A percentile compares a stretch with the other conserved stretches of the same genome.
phyloP scores from a whole-genome alignment of 2,888 invertebrate species.

The Gortyna flavago region DNA sequence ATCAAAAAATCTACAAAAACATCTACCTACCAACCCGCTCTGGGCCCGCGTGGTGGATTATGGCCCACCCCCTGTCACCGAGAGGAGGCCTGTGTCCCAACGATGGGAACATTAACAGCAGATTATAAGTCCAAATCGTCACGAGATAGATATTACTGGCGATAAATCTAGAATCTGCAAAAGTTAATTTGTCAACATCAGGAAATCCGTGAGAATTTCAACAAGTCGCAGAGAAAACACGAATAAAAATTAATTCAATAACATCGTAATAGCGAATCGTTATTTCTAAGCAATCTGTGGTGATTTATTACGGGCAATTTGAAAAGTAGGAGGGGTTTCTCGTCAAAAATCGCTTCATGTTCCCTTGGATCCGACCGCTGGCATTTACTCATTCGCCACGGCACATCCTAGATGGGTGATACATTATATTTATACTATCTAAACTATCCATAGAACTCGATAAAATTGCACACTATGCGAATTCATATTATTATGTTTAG shows the following conservation, averaged over 20 bases:
- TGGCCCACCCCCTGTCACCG: neutral
- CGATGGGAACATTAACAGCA: neutral
- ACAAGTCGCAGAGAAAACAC: conserved; percentile 25
- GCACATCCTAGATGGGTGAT: conserved; percentile 63
- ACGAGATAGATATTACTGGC: neutral
- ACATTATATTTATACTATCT: conserved; percentile 46
- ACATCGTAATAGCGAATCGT: conserved; percentile 58
- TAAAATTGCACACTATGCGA: conserved; percentile 50
- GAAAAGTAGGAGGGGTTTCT: conserved; percentile 72
- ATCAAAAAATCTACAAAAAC: neutral
- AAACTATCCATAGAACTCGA: conserved; percentile 49
- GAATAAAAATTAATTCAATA: conserved; percentile 61
- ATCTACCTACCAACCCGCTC: neutral
- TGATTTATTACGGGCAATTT: conserved; percentile 78
- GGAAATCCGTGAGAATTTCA: conserved; percentile 46
- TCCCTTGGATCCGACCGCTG: conserved; percentile 69
- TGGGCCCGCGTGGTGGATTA: neutral
- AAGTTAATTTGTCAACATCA: conserved; percentile 8
- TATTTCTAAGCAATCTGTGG: conserved; percentile 68
- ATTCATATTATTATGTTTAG: conserved; percentile 32
- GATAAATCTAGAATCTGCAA: neutral
- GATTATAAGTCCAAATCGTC: neutral
- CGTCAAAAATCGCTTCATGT: conserved; percentile 74
- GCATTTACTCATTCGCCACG: conserved; percentile 79
- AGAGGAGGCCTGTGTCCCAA: neutral